Conservation (phyloP, 2,113 vertebrate species). For the Aepyceros melampus region DNA sequence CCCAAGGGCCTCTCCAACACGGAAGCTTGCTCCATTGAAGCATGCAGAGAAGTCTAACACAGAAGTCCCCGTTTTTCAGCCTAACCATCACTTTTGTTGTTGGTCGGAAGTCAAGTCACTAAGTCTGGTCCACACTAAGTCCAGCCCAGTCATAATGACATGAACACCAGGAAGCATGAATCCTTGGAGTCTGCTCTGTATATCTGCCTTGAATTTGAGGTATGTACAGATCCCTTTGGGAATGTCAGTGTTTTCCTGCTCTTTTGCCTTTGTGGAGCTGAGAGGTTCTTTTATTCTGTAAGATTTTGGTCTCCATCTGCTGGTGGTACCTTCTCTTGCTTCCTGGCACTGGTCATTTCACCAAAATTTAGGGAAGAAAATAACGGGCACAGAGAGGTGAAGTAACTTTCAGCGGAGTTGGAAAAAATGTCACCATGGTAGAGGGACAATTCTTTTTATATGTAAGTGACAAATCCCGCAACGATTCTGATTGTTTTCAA, state of each 20-base stretch:
- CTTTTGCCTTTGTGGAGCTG: not conserved
- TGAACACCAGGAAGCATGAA: not conserved
- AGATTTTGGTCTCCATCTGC: not conserved
- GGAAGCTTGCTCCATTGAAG: not conserved
- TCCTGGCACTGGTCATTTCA: not conserved
- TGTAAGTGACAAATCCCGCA: not conserved
- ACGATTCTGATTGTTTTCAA: not conserved
- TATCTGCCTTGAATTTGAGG: not conserved
- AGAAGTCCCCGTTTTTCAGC: not conserved
- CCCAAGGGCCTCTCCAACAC: too few relatives aligned
- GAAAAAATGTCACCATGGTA: not conserved
- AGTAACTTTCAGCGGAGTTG: not conserved
- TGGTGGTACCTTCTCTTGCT: not conserved
- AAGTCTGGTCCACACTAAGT: not conserved
- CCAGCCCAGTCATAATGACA: not conserved
- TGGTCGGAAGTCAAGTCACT: not conserved
- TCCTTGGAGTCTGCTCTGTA: not conserved
- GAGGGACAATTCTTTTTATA: not conserved
- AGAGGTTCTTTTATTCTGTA: not conserved
- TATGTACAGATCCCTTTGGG: not conserved
- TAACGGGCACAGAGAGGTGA: not conserved
- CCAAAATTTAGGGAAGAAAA: not conserved
- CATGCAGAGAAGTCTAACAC: not conserved
- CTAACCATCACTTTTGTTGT: not conserved
- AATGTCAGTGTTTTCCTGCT: not conserved